phyloP scores from a whole-genome alignment of 2,113 vertebrate genomes.

The Salvelinus sp. region DNA sequence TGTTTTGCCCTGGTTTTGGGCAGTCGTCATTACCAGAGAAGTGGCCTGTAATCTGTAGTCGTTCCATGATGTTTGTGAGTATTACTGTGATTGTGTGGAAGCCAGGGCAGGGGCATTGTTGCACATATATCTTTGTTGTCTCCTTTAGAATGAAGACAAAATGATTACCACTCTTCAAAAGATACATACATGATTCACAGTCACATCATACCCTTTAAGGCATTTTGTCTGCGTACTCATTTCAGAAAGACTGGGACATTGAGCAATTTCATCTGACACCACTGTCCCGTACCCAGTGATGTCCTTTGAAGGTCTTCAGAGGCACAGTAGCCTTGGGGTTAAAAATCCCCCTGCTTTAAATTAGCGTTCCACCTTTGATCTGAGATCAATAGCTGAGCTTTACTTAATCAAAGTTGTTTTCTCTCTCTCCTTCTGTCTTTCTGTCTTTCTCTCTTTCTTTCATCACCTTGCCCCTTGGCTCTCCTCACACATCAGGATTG shows the following conservation, averaged over 20 bases:
- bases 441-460: constrained; percentile 35
- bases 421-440: neutral
- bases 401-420: constrained; percentile 50
- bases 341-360: constrained; percentile 41
- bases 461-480: constrained; percentile 43
- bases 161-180: neutral
- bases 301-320: constrained; percentile 6
- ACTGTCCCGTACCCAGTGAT: too few species aligned
- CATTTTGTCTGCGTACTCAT: too few species aligned
- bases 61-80: constrained; percentile 67
- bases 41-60: constrained; percentile 77
- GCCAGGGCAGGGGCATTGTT: constrained; percentile 55
- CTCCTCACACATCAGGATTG: constrained; percentile 38
- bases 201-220: too few species aligned
- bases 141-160: constrained; percentile 6
- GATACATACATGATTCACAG: too few species aligned
- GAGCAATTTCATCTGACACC: too few species aligned
- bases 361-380: constrained; percentile 59
- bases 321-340: constrained; percentile 21
- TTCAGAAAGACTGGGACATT: too few species aligned
- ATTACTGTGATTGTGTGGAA: constrained; percentile 60
- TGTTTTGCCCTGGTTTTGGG: constrained; percentile 72
- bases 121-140: constrained; percentile 44
- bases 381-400: constrained; percentile 47
- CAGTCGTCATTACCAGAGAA: constrained; percentile 74